Percentiles rank a stretch among this genome's conserved stretches.
Conservation (phyloP, 1,140 invertebrate genomes). For the Anagrus nilaparvatae region DNA sequence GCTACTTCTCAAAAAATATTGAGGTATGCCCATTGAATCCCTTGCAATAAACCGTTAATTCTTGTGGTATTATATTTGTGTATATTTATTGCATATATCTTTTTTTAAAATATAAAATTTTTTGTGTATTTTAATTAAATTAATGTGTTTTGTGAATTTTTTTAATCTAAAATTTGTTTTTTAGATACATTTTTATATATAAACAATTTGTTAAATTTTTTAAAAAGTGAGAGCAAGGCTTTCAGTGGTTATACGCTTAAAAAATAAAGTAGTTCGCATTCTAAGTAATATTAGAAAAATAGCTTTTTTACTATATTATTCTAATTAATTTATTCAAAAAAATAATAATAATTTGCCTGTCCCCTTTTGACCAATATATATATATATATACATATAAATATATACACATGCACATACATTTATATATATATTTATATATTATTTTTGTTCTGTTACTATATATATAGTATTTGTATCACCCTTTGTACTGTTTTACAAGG, state of each 20-base stretch:
- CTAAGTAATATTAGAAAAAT: slow-evolving; percentile 43
- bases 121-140: not conserved
- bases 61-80: slow-evolving; percentile 9
- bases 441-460: too few species aligned
- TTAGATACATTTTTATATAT: slow-evolving; percentile 1
- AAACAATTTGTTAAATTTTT: too few species aligned
- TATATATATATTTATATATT: too few species aligned
- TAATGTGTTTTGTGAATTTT: not conserved
- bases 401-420: too few species aligned
- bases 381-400: too few species aligned
- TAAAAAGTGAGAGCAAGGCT: slow-evolving; percentile 39
- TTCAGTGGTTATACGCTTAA: slow-evolving; percentile 41
- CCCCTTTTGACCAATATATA: slow-evolving; percentile 41
- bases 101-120: slow-evolving; percentile 15
- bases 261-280: slow-evolving; percentile 38
- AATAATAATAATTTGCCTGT: too few species aligned
- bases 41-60: slow-evolving; percentile 24
- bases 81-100: slow-evolving; percentile 11
- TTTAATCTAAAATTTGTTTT: not conserved
- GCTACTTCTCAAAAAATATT: slow-evolving; percentile 33
- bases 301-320: slow-evolving; percentile 37
- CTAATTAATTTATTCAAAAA: slow-evolving; percentile 42
- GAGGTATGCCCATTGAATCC: slow-evolving; percentile 43
- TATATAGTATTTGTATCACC: slow-evolving; percentile 35
- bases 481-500: slow-evolving; percentile 47